phyloP scores from a whole-genome alignment of 2,113 vertebrate genomes.

The Vidua chalybeata region DNA sequence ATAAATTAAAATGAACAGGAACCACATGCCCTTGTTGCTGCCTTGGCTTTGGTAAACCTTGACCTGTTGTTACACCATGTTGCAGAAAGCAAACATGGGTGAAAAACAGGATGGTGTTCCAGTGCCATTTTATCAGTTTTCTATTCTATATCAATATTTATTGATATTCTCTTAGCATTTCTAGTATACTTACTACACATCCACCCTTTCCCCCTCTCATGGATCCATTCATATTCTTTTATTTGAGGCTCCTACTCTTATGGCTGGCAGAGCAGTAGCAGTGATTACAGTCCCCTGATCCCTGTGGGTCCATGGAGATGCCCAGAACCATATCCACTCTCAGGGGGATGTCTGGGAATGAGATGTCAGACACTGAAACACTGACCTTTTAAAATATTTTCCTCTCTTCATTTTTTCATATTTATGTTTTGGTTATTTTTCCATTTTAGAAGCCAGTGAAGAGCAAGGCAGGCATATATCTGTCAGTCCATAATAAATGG shows the following conservation, averaged over 20 bases:
- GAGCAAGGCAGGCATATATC: not conserved
- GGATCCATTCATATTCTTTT: not conserved
- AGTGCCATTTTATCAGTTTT: not conserved
- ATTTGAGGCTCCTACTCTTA: not conserved
- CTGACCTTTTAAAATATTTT: not conserved
- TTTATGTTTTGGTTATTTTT: not conserved
- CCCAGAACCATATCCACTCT: fast-evolving
- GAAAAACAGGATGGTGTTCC: not conserved
- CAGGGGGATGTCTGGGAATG: not conserved
- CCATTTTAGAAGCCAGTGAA: not conserved
- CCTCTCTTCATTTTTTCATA: not conserved
- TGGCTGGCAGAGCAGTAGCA: not conserved
- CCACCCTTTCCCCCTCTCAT: not conserved
- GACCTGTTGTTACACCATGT: fast-evolving
- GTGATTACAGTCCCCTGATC: no score
- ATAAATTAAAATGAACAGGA: not conserved
- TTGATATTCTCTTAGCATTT: not conserved
- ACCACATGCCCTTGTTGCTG: not conserved
- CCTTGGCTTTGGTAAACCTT: not conserved
- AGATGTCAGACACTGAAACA: not conserved
- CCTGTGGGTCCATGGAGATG: not conserved
- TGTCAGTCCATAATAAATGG: not conserved
- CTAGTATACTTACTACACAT: no score
- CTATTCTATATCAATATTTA: not conserved
- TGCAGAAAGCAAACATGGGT: not conserved